Conservation (phyloP, 2,888 invertebrate genomes). For the Heteromurus nitidus region DNA sequence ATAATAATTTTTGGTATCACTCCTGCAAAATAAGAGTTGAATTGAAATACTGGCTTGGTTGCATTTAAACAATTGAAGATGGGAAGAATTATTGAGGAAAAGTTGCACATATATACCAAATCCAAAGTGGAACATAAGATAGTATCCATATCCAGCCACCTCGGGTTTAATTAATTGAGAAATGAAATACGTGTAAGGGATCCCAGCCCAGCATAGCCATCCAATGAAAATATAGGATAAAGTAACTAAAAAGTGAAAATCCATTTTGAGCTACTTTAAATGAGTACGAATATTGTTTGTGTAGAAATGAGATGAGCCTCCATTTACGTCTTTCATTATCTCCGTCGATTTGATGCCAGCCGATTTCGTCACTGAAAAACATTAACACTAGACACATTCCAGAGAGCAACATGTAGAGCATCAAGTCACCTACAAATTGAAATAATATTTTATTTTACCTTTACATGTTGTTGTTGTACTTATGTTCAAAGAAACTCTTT, state of each 20-base stretch:
- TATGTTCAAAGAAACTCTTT: slow-evolving; percentile 14
- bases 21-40: slow-evolving; percentile 34
- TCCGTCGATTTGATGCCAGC: slow-evolving; percentile 33
- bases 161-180: neutral
- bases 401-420: slow-evolving; percentile 19
- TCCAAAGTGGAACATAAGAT: slow-evolving; percentile 40
- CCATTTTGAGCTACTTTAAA: no score
- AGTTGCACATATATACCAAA: slow-evolving; percentile 30
- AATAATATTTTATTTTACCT: no score
- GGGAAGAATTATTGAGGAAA: neutral
- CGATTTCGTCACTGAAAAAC: slow-evolving; percentile 32
- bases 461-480: slow-evolving; percentile 1
- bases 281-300: neutral
- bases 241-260: slow-evolving; percentile 12
- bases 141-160: slow-evolving; percentile 35
- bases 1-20: slow-evolving; percentile 58
- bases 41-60: no score
- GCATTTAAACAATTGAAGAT: no score
- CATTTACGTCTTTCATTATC: slow-evolving; percentile 32
- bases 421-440: slow-evolving; percentile 33
- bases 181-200: slow-evolving; percentile 60
- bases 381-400: slow-evolving; percentile 36
- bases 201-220: slow-evolving; percentile 60
- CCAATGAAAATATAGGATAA: slow-evolving; percentile 25
- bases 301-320: neutral